Evolutionary conservation across 2,888 invertebrate species (phyloP).

Genomic region (Thera britannica): DNA sequence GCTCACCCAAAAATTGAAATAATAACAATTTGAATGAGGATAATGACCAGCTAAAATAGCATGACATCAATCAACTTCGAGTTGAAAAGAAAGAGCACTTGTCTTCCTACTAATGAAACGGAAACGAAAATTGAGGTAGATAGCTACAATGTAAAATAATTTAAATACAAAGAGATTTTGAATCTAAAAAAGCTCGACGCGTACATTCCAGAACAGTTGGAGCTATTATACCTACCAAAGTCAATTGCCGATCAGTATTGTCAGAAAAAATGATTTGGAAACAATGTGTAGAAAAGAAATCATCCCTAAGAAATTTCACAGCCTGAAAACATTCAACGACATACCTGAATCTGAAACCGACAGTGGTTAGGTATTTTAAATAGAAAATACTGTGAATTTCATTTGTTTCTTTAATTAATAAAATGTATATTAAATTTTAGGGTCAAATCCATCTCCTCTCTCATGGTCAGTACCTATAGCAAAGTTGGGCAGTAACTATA

Average conservation of each 20-base stretch:
- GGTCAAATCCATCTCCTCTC: not conserved
- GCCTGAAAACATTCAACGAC: not conserved
- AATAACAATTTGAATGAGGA: no score
- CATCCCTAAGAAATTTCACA: not conserved
- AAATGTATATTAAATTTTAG: not conserved
- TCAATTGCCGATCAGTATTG: not conserved
- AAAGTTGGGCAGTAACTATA: no score
- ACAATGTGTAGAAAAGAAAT: not conserved
- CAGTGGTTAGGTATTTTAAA: not conserved
- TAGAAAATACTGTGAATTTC: not conserved
- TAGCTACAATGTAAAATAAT: not conserved
- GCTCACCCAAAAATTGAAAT: no score
- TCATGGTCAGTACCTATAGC: no score
- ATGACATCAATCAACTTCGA: no score
- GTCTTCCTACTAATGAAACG: not conserved
- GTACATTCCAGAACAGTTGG: not conserved
- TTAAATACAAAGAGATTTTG: not conserved
- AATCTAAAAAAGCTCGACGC: not conserved
- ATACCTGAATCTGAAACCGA: constrained; percentile 2
- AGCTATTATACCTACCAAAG: not conserved
- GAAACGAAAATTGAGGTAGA: not conserved
- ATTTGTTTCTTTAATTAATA: not conserved
- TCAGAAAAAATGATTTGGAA: no score
- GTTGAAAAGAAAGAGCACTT: no score
- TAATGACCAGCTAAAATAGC: no score